A percentile compares a stretch with the other conserved stretches of the same genome.
Conservation (phyloP, 2,113 vertebrate species). For the Mirza zaza region DNA sequence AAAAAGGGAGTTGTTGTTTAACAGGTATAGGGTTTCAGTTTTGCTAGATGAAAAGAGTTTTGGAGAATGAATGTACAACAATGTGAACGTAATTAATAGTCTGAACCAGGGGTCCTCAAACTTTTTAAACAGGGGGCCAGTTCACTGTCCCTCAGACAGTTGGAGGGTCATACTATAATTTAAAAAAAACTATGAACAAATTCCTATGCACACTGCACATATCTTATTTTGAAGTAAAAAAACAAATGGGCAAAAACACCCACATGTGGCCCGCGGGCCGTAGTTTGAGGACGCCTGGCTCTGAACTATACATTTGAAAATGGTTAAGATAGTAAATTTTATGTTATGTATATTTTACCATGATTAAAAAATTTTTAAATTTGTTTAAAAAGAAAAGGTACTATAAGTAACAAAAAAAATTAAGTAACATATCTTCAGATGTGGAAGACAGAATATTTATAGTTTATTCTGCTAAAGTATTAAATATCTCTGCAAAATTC, state of each 20-base stretch:
- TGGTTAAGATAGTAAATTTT: not conserved
- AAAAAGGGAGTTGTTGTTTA: not conserved
- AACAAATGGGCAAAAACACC: no score
- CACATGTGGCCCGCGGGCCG: no score
- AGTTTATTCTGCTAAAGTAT: not conserved
- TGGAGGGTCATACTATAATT: no score
- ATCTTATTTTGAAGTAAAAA: no score
- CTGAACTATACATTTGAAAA: not conserved
- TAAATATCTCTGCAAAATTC: not conserved
- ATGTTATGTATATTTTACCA: not conserved
- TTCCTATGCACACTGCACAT: no score
- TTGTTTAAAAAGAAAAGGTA: not conserved
- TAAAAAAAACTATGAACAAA: no score
- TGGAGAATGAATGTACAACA: not conserved
- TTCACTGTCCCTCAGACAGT: no score
- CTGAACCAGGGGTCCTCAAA: no score
- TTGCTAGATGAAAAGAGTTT: not conserved
- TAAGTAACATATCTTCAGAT: not conserved
- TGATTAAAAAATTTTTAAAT: not conserved
- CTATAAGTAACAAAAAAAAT: not conserved
- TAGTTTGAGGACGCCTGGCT: no score
- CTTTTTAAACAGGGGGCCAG: no score
- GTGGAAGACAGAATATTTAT: not conserved
- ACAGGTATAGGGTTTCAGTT: not conserved
- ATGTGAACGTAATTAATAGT: not conserved